Evolutionary conservation across 2,888 invertebrate species (phyloP).

Genomic region (Andricus quercusramuli): DNA sequence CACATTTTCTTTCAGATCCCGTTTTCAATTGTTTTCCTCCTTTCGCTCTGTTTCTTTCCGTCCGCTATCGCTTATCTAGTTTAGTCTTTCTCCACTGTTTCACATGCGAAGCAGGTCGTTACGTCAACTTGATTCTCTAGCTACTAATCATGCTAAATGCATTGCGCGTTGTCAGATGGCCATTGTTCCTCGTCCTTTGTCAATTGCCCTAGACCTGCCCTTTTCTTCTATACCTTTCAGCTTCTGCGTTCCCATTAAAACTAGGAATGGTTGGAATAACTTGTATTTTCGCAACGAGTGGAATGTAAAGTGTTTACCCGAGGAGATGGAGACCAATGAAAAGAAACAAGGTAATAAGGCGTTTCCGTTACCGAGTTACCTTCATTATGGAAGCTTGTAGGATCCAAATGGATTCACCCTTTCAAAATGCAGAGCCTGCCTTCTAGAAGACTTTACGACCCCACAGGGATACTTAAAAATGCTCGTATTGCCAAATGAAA

Average conservation of each 20-base stretch:
- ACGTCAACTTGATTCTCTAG: conserved; percentile 51
- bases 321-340: conserved; percentile 24
- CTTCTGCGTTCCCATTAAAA: background rate
- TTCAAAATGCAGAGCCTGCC: background rate
- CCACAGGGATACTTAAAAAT: background rate
- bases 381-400: conserved; percentile 16
- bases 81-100: background rate
- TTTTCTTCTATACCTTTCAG: conserved; percentile 39
- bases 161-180: conserved; percentile 49
- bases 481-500: conserved; percentile 20
- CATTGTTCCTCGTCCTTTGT: conserved; percentile 52
- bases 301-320: conserved; percentile 18
- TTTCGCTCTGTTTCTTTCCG: background rate
- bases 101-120: conserved; percentile 33
- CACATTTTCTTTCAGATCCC: background rate
- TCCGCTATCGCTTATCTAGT: conserved; percentile 22
- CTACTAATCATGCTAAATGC: conserved; percentile 59
- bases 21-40: conserved; percentile 8
- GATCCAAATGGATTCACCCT: conserved; percentile 6
- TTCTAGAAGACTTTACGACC: background rate
- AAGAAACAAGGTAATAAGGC: conserved; percentile 33
- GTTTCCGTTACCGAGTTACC: conserved; percentile 4
- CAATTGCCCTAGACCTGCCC: conserved; percentile 48
- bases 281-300: conserved; percentile 9
- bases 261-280: background rate